Evolutionary conservation across 2,888 invertebrate species (phyloP), one percentile per base, ranked within the genome.

Genomic region (Pterostichus niger): DNA sequence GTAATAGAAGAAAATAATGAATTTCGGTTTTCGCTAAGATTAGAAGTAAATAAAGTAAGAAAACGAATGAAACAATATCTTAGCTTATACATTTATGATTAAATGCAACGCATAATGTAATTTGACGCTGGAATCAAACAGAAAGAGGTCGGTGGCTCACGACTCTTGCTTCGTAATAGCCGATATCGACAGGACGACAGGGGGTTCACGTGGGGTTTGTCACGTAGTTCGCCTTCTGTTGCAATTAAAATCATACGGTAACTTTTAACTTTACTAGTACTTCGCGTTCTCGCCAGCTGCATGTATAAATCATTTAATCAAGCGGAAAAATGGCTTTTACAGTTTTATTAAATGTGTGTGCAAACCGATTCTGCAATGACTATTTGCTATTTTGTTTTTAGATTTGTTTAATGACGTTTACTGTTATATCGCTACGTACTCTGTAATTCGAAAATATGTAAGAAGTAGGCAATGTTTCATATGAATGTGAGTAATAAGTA

Each of bases 141-240:
- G 54, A 76, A 76, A 76, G 75, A 76, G 75, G 75, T 76, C 75
- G 75, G 13, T 24, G 49, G 17, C 52, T 24, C 24, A 24, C 24
- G 24, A 3, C 24, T 56, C 56, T 49, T 17, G 56, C 7, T 5
- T 15, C 15, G 3, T 56, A 56, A 56, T 56, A 6, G 49, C 49
- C 49, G 49, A 49, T 49, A n/a, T 49, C 68, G 24, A n/a, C 15
- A 46, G 24, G 24, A 24, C 24, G 3, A 24, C 24, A 24, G 24
- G 73, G 73, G 73, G 9, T 73, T 73, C 73, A 35, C 77, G 77
- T 56, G 77, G 54, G 54, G 77, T 77, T 77, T 77, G 77, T 77
- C 77, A 77, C 77, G 77, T 77, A 77, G n/a, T 31, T 31, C 15
- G 17, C 56, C 10, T 56, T 56, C 56, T 24, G 15, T 56, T 24